Percentiles rank a stretch among this genome's conserved stretches.
Evolutionary conservation across 30 jellyfish, hydroid and myxozoan genomes (phyloP).

Genomic region (Sanderia malayensis): DNA sequence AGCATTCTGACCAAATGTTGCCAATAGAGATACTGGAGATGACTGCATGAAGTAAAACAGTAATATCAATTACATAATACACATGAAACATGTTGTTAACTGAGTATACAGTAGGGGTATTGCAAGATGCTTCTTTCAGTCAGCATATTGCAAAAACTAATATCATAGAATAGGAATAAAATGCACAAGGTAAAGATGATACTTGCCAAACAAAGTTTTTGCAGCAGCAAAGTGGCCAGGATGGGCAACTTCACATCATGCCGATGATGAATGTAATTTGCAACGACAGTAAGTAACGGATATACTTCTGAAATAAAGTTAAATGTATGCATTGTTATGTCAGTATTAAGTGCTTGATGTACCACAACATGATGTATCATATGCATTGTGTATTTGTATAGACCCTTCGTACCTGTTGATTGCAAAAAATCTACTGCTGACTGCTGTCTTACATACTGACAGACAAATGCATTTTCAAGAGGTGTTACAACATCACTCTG

Average conservation of each 20-base stretch:
- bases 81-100: no score
- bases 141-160: no score
- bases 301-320: background rate
- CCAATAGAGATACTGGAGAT: constrained; percentile 43
- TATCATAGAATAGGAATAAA: no score
- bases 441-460: constrained; percentile 30
- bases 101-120: no score
- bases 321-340: background rate
- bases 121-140: no score
- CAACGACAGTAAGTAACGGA: constrained; percentile 59
- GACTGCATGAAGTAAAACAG: constrained; percentile 6
- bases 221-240: constrained; percentile 68
- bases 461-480: constrained; percentile 56
- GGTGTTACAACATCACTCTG: constrained; percentile 48
- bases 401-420: constrained; percentile 18
- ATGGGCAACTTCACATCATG: constrained; percentile 81
- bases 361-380: background rate
- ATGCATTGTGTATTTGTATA: no score
- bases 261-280: constrained; percentile 66
- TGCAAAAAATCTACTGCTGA: constrained; percentile 27
- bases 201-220: constrained; percentile 45
- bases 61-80: no score
- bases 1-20: constrained; percentile 67
- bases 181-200: no score
- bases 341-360: background rate